These are phyloP conservation scores for Galerucella nymphaeae DNA, from an alignment of 2,888 invertebrate species.

Conservation along the genomic window DNA sequence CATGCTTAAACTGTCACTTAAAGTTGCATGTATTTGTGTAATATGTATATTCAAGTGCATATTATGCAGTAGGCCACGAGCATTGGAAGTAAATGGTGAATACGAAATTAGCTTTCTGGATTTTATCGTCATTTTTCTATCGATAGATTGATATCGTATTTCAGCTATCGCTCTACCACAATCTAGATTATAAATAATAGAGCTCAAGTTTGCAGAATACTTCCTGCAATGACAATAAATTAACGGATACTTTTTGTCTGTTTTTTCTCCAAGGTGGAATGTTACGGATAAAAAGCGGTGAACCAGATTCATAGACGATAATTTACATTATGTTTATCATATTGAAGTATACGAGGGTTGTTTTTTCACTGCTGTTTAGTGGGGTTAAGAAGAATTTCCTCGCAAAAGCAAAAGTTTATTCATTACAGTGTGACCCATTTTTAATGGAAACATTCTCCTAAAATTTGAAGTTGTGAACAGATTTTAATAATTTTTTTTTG, in stretches of 20 bases:
- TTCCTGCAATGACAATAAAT: slow-evolving; percentile 35
- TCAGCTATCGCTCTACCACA: slow-evolving; percentile 43
- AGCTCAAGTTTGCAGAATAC: slow-evolving; percentile 32
- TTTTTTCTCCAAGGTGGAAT: background rate
- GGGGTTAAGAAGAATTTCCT: too few relatives aligned
- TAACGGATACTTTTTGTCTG: slow-evolving; percentile 7
- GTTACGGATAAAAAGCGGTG: background rate
- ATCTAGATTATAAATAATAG: slow-evolving; percentile 42
- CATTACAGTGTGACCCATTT: too few relatives aligned
- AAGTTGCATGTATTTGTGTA: slow-evolving; percentile 58
- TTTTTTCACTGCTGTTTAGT: too few relatives aligned
- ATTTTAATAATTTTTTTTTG: too few relatives aligned
- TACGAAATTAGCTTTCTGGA: slow-evolving; percentile 50
- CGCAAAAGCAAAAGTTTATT: too few relatives aligned
- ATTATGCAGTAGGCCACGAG: slow-evolving; percentile 56
- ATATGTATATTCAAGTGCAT: slow-evolving; percentile 58
- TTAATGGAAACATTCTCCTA: too few relatives aligned
- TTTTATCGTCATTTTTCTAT: slow-evolving; percentile 50
- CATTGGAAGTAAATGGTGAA: slow-evolving; percentile 52
- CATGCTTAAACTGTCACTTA: slow-evolving; percentile 59
- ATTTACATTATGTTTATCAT: background rate
- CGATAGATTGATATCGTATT: slow-evolving; percentile 48
- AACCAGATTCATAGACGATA: background rate
- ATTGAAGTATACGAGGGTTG: background rate
- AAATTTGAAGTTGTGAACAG: too few relatives aligned